These are phyloP conservation scores for Philonicus albiceps DNA, from an alignment of 2,888 invertebrate species.

Conservation along the genomic window DNA sequence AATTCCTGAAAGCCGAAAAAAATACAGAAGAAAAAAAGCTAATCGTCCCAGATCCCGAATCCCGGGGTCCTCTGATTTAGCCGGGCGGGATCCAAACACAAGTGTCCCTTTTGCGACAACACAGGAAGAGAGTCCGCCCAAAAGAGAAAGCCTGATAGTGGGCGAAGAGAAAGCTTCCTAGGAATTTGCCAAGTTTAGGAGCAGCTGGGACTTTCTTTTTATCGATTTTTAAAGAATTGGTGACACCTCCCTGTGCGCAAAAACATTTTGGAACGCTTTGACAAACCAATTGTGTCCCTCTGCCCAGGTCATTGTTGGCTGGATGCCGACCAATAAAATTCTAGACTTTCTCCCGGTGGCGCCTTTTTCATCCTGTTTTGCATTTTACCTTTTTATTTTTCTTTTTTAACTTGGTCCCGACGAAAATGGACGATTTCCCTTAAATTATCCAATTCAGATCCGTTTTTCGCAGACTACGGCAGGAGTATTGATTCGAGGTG, in stretches of 20 bases:
- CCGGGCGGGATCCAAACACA: background rate
- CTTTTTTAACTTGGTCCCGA: background rate
- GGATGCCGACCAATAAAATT: slow-evolving; percentile 52
- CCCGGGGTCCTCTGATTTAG: background rate
- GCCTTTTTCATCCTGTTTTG: background rate
- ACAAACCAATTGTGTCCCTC: slow-evolving; percentile 54
- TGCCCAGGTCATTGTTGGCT: slow-evolving; percentile 51
- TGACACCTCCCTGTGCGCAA: slow-evolving; percentile 54
- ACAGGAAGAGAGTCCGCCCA: background rate
- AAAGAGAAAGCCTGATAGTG: background rate
- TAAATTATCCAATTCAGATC: background rate
- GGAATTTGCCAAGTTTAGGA: slow-evolving; percentile 25
- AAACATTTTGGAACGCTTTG: slow-evolving; percentile 52
- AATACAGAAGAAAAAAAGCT: background rate
- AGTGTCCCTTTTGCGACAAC: background rate
- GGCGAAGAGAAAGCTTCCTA: slow-evolving; percentile 42
- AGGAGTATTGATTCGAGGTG: slow-evolving; percentile 7
- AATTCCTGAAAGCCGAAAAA: background rate
- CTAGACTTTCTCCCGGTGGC: background rate
- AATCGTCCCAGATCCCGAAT: background rate
- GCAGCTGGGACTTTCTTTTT: slow-evolving; percentile 24
- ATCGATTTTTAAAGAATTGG: slow-evolving; percentile 46
- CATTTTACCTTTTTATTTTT: background rate
- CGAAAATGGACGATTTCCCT: background rate
- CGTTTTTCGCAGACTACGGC: background rate